phyloP scores from a whole-genome alignment of 2,888 invertebrate species.

The Lypha dubia region DNA sequence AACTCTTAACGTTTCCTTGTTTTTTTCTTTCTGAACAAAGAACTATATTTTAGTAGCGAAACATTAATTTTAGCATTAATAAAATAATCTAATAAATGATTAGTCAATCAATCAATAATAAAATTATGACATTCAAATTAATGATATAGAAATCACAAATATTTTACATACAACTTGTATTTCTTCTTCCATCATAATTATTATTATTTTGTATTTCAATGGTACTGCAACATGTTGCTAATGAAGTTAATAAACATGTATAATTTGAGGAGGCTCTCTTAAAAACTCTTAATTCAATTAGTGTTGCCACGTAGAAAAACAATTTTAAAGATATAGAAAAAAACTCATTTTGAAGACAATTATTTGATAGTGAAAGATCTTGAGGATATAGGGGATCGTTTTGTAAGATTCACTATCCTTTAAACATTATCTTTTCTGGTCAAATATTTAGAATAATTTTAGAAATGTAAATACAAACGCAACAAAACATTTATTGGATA shows the following conservation, averaged over 20 bases:
- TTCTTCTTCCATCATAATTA: not conserved
- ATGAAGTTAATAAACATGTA: constrained; percentile 11
- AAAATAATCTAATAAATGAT: not conserved
- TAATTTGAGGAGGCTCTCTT: not conserved
- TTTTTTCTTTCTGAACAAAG: not conserved
- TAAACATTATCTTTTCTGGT: too few species aligned
- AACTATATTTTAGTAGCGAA: not conserved
- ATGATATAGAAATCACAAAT: not conserved
- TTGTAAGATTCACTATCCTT: too few species aligned
- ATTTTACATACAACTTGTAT: not conserved
- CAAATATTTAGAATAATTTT: too few species aligned
- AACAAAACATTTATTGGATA: too few species aligned
- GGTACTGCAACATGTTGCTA: constrained; percentile 32
- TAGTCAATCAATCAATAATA: constrained; percentile 31
- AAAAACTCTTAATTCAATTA: not conserved
- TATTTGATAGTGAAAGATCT: too few species aligned
- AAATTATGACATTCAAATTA: constrained; percentile 24
- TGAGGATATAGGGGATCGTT: too few species aligned
- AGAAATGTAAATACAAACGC: too few species aligned
- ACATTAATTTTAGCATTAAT: not conserved
- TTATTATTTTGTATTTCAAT: not conserved
- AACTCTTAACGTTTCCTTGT: too few species aligned
- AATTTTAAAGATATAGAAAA: too few species aligned
- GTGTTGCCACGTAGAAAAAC: not conserved
- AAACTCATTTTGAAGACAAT: too few species aligned